phyloP scores from a whole-genome alignment of 2,797 vertebrate genomes.

The Molossus molossus region DNA sequence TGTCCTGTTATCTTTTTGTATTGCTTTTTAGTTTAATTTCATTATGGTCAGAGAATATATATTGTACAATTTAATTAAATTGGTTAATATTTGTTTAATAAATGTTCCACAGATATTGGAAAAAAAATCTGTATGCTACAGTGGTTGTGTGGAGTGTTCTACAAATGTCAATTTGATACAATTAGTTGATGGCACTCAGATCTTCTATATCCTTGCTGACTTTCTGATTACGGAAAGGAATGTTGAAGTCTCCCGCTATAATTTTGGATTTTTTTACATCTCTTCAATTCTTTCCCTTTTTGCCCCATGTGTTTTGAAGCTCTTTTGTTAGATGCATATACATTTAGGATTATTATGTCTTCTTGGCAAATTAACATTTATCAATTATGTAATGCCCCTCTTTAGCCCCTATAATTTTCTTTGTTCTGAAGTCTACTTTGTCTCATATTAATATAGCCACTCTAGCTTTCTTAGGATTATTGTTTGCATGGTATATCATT shows the following conservation, averaged over 20 bases:
- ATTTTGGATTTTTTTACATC: constrained; percentile 1
- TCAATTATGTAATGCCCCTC: not conserved
- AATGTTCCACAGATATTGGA: not conserved
- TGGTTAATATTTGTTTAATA: not conserved
- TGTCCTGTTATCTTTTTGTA: constrained; percentile 11
- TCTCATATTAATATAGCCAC: too few species aligned
- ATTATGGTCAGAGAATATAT: not conserved
- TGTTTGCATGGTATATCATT: too few species aligned
- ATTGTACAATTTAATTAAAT: not conserved
- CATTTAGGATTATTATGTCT: not conserved
- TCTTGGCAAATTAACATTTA: not conserved
- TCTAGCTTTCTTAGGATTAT: too few species aligned
- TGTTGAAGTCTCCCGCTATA: not conserved
- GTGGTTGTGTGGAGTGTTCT: not conserved
- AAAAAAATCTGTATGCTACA: not conserved
- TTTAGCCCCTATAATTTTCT: not conserved
- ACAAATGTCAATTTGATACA: not conserved
- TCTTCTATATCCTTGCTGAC: too few species aligned
- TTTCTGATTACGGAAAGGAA: too few species aligned
- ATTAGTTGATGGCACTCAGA: too few species aligned
- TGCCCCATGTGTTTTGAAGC: not conserved
- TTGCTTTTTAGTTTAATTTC: constrained; percentile 54
- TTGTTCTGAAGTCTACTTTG: too few species aligned
- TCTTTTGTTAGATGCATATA: not conserved
- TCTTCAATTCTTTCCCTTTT: not conserved